Percentiles rank a stretch among this genome's conserved stretches.
These are phyloP conservation scores for Thalassophryne amazonica DNA, from an alignment of 2,797 vertebrate species.

Conservation along the genomic window DNA sequence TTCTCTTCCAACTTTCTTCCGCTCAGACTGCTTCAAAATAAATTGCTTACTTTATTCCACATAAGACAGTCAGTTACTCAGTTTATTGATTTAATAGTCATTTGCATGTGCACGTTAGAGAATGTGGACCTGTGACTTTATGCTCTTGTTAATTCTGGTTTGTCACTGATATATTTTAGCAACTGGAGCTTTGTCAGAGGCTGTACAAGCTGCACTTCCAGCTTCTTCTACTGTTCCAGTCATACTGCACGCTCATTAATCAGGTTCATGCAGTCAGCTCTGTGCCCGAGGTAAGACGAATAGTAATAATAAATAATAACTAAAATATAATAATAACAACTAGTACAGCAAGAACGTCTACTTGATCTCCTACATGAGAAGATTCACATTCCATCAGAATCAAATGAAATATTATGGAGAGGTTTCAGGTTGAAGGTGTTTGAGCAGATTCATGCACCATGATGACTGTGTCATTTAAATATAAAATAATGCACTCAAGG, in stretches of 20 bases:
- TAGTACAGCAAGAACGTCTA: not conserved
- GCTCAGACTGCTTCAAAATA: constrained; percentile 25
- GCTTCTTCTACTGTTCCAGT: constrained; percentile 97
- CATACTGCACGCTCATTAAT: constrained; percentile 97
- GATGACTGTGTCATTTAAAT: no score
- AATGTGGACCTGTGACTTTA: not conserved
- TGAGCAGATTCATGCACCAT: no score
- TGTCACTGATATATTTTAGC: constrained; percentile 72
- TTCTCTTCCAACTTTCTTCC: constrained; percentile 72
- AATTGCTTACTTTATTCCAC: constrained; percentile 13
- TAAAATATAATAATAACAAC: not conserved
- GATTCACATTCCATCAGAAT: not conserved
- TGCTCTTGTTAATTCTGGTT: constrained; percentile 11
- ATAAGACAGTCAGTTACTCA: not conserved
- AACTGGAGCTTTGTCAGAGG: constrained; percentile 97
- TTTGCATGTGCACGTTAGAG: constrained; percentile 16
- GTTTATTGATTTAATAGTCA: constrained; percentile 1
- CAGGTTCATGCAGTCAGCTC: constrained; percentile 96
- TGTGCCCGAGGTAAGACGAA: constrained; percentile 89
- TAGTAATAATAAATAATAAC: not conserved
- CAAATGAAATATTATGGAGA: not conserved
- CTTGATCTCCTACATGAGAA: not conserved
- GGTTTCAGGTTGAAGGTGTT: not conserved
- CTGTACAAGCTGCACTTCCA: constrained; percentile 99
- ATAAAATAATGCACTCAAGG: no score